Evolutionary conservation across 2,888 invertebrate species (phyloP), one percentile per base, ranked within the genome.

Genomic region (Lissocephala sabroskyi): DNA sequence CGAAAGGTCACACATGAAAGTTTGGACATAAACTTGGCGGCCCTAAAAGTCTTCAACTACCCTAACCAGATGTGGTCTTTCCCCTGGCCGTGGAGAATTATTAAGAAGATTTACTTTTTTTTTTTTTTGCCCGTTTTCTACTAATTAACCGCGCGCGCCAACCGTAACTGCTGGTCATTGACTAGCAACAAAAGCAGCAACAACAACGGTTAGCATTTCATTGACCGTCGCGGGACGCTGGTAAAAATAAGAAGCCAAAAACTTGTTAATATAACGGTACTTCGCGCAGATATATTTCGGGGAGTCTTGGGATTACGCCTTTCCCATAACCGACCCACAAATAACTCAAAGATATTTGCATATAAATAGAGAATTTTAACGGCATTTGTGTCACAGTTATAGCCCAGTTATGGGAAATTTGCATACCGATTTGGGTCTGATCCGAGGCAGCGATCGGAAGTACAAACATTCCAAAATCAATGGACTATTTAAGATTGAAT

Each of bases 191-290:
- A n/a, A n/a, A n/a, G n/a, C n/a, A n/a, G n/a, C n/a, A n/a, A n/a
- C n/a, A n/a, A 41, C 18, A 29, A 33, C 36, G 47, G 44, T 39
- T 39, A 47, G 30, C 16, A 28, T 35, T 35, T 14, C 7, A 23
- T 9, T 9, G 35, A 10, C 14, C 35, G 14, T 4, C 13, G 13
- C 35, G 10, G 11, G 14, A 14, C 14, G 23, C 7, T 23, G 23
- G 23, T 23, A 54, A 73, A 59, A 62, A 64, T 56, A 52, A 52
- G 65, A 65, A n/a, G n/a, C n/a, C n/a, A 41, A 16, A 56, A 65
- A 65, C 65, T 65, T 63, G 60, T 66, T 65, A 56, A 60, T 63
- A 63, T 65, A 65, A 65, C 66, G 53, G 66, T 65, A 37, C 35
- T 45, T 23, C 36, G 28, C 23, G 33, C 18, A 13, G 2, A 13